Conservation (phyloP, 2,113 vertebrate genomes). For the Coptodon rendalli region DNA sequence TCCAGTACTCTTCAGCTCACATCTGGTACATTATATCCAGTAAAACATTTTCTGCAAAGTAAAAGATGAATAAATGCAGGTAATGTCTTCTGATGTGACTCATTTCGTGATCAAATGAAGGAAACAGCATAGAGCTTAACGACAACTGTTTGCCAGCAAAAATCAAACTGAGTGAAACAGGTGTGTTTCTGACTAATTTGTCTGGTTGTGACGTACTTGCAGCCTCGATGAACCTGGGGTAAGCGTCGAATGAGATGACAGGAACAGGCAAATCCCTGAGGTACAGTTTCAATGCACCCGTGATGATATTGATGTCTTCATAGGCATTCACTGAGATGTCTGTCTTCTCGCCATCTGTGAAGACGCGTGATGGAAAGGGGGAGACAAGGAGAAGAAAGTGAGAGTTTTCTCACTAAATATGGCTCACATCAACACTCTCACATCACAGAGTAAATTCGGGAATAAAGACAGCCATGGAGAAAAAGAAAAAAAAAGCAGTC, state of each 20-base stretch:
- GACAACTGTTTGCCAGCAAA: background rate
- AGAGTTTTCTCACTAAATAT: background rate
- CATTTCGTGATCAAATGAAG: background rate
- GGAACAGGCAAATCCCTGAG: constrained; percentile 99
- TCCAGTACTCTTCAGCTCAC: background rate
- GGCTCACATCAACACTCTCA: constrained; percentile 9
- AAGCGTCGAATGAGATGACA: constrained; percentile 94
- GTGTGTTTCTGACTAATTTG: background rate
- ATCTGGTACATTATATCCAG: background rate
- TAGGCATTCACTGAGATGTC: constrained; percentile 97
- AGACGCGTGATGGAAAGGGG: constrained; percentile 12
- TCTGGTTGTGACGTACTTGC: constrained; percentile 80
- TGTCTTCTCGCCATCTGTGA: constrained; percentile 94
- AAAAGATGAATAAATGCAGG: background rate
- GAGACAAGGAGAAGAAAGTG: background rate
- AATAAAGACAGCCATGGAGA: background rate
- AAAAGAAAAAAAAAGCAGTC: background rate
- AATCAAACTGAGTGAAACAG: background rate
- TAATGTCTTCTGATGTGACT: background rate
- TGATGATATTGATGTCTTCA: constrained; percentile 99
- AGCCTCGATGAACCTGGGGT: constrained; percentile 95
- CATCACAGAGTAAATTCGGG: background rate
- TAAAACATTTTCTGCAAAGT: background rate
- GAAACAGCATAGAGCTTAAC: background rate
- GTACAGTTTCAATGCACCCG: constrained; percentile 98